A percentile compares a stretch with the other conserved stretches of the same genome.
These are phyloP conservation scores for Eumerus sabulonum DNA, from an alignment of 2,888 invertebrate species.

Conservation along the genomic window DNA sequence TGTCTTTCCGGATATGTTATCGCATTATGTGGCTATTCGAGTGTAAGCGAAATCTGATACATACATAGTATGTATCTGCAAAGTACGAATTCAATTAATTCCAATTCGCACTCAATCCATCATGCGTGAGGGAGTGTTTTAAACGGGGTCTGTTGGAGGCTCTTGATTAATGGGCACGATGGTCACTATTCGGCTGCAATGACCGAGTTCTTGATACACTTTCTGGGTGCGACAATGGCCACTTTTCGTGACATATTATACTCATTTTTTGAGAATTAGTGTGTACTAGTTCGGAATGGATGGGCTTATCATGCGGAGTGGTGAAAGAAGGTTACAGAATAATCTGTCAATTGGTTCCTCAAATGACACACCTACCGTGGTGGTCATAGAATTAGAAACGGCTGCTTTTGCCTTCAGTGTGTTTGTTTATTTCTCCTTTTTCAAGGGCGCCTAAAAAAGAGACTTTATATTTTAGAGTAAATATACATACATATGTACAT, in stretches of 20 bases:
- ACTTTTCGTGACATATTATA: constrained; percentile 51
- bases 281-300: constrained; percentile 56
- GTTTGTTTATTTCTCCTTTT: too few relatives aligned
- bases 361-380: too few relatives aligned
- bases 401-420: too few relatives aligned
- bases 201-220: constrained; percentile 14
- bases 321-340: too few relatives aligned
- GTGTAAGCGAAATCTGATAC: constrained; percentile 62
- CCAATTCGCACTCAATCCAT: constrained; percentile 68
- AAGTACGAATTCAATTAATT: constrained; percentile 69
- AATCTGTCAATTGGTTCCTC: too few relatives aligned
- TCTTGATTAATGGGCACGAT: constrained; percentile 64
- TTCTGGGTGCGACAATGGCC: constrained; percentile 13
- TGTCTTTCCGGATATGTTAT: constrained; percentile 28
- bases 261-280: constrained; percentile 54
- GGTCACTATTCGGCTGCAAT: constrained; percentile 25
- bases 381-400: too few relatives aligned
- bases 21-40: constrained; percentile 32
- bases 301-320: constrained; percentile 33
- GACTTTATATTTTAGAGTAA: too few relatives aligned
- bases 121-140: constrained; percentile 68
- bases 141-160: constrained; percentile 58
- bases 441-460: too few relatives aligned
- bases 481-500: too few relatives aligned
- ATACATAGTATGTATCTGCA: constrained; percentile 66